Conservation (phyloP, 2,113 vertebrate species). For the Silurus meridionalis region DNA sequence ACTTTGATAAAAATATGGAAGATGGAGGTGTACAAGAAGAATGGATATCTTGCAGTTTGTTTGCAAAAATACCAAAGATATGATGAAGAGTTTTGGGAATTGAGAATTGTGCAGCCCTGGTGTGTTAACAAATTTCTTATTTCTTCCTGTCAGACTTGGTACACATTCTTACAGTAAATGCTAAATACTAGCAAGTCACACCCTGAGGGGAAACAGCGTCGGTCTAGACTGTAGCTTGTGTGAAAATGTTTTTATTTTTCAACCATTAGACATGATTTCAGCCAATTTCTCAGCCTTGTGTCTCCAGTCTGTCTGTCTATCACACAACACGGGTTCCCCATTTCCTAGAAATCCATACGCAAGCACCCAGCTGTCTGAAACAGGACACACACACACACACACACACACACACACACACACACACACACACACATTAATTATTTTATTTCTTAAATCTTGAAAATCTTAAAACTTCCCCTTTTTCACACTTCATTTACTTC, state of each 20-base stretch:
- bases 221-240: background rate
- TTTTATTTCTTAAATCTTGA: background rate
- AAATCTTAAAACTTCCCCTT: background rate
- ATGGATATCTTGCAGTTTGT: no score
- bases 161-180: background rate
- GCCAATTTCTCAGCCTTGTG: background rate
- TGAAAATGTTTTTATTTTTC: background rate
- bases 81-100: background rate
- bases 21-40: no score
- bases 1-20: no score
- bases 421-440: background rate
- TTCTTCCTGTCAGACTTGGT: background rate
- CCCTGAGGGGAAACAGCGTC: background rate
- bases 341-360: background rate
- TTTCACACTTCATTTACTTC: background rate
- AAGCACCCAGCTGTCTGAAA: background rate
- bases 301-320: background rate
- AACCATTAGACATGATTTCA: background rate
- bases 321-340: background rate
- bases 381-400: background rate
- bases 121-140: no score
- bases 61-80: no score
- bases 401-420: background rate
- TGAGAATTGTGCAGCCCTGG: background rate
- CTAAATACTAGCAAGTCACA: background rate